phyloP scores from a whole-genome alignment of 2,888 invertebrate genomes.

The Taphrorychus bicolor region DNA sequence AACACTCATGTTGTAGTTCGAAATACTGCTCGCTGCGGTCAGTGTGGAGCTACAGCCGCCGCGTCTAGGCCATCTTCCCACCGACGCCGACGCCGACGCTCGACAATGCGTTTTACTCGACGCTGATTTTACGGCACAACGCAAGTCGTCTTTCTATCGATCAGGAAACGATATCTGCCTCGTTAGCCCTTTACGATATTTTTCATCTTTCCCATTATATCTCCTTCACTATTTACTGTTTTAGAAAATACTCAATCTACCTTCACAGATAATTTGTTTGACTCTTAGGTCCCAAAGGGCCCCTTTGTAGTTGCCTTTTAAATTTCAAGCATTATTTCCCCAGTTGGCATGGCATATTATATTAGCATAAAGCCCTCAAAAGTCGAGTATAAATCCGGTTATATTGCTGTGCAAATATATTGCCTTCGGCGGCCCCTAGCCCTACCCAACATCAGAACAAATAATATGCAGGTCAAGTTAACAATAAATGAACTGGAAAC shows the following conservation, averaged over 20 bases:
- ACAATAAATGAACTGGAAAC: too few species aligned
- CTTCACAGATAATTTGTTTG: background rate
- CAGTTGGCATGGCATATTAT: too few species aligned
- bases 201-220: slow-evolving; percentile 1
- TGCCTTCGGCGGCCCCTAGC: too few species aligned
- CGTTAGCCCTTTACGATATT: slow-evolving; percentile 24
- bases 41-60: slow-evolving; percentile 48
- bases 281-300: too few species aligned
- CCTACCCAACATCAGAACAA: too few species aligned
- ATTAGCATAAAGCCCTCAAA: too few species aligned
- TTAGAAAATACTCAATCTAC: background rate
- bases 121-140: slow-evolving; percentile 44
- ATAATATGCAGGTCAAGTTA: too few species aligned
- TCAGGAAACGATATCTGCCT: slow-evolving; percentile 42
- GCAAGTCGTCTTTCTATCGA: slow-evolving; percentile 49
- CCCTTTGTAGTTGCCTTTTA: too few species aligned
- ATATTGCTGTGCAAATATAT: too few species aligned
- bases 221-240: background rate
- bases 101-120: slow-evolving; percentile 32
- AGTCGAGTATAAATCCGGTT: too few species aligned
- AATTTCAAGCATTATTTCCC: too few species aligned
- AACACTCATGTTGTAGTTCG: slow-evolving; percentile 50
- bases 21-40: slow-evolving; percentile 46
- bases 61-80: slow-evolving; percentile 50
- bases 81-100: slow-evolving; percentile 47